phyloP scores from a whole-genome alignment of 1,140 invertebrate genomes.

The Ceratitis capitata region DNA sequence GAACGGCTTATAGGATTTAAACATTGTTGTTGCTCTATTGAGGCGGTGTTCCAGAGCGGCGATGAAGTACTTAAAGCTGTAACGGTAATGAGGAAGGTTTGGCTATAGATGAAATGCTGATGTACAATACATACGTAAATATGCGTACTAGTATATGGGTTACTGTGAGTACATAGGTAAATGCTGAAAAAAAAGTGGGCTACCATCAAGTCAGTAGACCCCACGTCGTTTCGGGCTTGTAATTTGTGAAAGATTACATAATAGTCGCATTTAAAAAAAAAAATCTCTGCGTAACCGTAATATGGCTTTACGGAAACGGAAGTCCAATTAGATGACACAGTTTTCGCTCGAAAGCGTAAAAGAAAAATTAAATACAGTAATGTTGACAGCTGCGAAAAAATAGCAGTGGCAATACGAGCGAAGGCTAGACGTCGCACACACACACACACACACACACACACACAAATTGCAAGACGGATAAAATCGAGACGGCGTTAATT shows the following conservation, averaged over 20 bases:
- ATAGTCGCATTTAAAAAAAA: background rate
- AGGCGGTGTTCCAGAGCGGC: background rate
- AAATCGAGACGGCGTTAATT: background rate
- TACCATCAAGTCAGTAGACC: background rate
- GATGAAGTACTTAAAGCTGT: background rate
- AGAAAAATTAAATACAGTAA: background rate
- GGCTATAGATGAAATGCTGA: background rate
- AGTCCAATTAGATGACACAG: slow-evolving; percentile 22
- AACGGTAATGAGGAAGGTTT: background rate
- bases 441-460: too few relatives aligned
- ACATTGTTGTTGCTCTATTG: background rate
- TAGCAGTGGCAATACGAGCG: too few relatives aligned
- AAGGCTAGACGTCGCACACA: too few relatives aligned
- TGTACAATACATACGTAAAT: background rate
- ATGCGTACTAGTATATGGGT: background rate
- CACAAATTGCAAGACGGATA: too few relatives aligned
- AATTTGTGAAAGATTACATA: background rate
- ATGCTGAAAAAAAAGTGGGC: background rate
- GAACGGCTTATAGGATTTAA: background rate
- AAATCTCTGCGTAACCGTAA: background rate
- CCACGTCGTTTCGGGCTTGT: background rate
- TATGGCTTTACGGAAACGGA: background rate
- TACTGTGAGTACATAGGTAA: background rate
- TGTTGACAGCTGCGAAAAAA: too few relatives aligned
- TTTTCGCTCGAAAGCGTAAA: background rate